Conservation (phyloP, 2,113 vertebrate genomes). For the Xenopus laevis region DNA sequence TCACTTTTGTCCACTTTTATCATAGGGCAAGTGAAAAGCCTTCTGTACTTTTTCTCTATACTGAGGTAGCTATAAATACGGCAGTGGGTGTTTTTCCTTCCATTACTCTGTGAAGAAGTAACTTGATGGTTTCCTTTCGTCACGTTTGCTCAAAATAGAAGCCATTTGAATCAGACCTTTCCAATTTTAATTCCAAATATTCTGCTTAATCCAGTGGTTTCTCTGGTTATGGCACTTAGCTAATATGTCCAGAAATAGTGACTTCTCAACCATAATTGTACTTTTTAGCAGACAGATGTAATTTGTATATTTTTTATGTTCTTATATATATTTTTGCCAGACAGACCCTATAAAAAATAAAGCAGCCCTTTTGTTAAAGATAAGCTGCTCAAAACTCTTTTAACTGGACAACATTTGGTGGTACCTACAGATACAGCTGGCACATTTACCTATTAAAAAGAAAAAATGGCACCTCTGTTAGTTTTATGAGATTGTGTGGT, state of each 20-base stretch:
- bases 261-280: constrained; percentile 15
- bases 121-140: constrained; percentile 14
- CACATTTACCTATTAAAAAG: background rate
- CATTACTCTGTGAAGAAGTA: constrained; percentile 20
- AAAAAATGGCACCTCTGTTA: background rate
- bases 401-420: constrained; percentile 9
- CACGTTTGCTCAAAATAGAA: constrained; percentile 39
- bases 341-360: constrained; percentile 13
- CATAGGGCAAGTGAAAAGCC: too few relatives aligned
- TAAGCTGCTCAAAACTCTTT: constrained; percentile 2
- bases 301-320: constrained; percentile 3
- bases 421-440: background rate
- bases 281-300: constrained; percentile 5
- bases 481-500: constrained; percentile 10
- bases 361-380: constrained; percentile 10
- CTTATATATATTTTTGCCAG: background rate
- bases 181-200: constrained; percentile 31
- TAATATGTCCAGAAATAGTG: constrained; percentile 34
- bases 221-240: constrained; percentile 25
- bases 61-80: constrained; percentile 3
- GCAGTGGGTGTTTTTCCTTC: constrained; percentile 15
- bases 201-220: constrained; percentile 25
- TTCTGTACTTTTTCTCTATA: background rate
- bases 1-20: too few relatives aligned
- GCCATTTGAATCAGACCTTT: constrained; percentile 10